Base-by-base conservation (phyloP, 2,888 invertebrate genomes). In the Pandemis corylana region DNA sequence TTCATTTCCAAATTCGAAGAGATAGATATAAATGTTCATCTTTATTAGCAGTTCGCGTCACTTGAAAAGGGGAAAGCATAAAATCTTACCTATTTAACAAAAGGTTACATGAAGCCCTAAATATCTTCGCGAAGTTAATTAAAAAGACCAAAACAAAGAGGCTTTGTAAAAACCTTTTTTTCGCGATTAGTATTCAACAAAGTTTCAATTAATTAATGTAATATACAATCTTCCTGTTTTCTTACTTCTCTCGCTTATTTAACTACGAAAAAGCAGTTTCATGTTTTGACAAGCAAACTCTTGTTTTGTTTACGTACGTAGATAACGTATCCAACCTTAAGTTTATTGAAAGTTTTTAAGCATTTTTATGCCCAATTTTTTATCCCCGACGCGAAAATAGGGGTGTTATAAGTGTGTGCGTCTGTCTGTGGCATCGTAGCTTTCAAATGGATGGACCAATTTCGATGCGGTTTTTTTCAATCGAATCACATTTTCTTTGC, bases 81-180 rank as follows among this genome's bases (percentile, higher is more conserved):
- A 20, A 46, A 49, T 28, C 65, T 65, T 36, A 36, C 28, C 28
- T 36, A 28, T 65, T 46, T 49, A 65, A 46, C 46, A 49, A 49
- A 65, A 46, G 49, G 28, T 49, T 46, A 28, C 46, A 20, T 20
- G 20, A 12, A 46, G 20, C 13, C 12, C 3, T 42, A 56, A 56
- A 56, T 56, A 56, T 56, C 20, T 56, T 56, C 56, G 56, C 56
- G 10, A 56, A 56, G 56, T 56, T 56, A 56, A 56, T 56, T 56
- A 56, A 56, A 56, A 56, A 59, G 4, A 20, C 59, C 28, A 59
- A 59, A 59, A 28, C 59, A 28, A 59, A 59, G 59, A 28, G 59
- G 28, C 59, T 59, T 59, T 59, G 10, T 13, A 28, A 59, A 28
- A 59, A 10, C 15, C 56, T 20, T 15, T 59, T 36, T 28, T 28